phyloP scores from a whole-genome alignment of 2,888 invertebrate species.

The Synanthedon myopaeformis region DNA sequence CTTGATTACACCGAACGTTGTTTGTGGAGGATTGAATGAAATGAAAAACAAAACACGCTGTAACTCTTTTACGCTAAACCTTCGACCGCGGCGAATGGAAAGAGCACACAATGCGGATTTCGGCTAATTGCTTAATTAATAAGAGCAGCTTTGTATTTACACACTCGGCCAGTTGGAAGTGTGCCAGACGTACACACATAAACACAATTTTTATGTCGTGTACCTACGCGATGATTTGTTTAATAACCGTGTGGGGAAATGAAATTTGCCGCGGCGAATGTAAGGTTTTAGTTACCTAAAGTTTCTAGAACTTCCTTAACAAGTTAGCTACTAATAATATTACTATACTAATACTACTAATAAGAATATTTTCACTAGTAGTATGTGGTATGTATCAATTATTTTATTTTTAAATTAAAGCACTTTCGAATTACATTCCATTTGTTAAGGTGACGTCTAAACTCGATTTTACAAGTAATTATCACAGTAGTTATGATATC shows the following conservation, averaged over 20 bases:
- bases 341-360: no score
- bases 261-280: conserved; percentile 3
- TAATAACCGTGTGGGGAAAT: conserved; percentile 4
- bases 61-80: conserved; percentile 33
- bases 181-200: conserved; percentile 26
- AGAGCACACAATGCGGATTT: conserved; percentile 47
- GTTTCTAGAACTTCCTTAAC: no score
- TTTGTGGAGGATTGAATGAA: conserved; percentile 27
- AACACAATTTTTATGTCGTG: background rate
- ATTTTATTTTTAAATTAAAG: no score
- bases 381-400: no score
- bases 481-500: no score
- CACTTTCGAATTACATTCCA: no score
- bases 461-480: no score
- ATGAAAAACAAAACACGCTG: conserved; percentile 28
- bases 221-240: background rate
- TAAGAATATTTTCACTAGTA: no score
- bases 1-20: conserved; percentile 29
- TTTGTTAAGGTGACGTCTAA: no score
- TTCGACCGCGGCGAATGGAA: conserved; percentile 48
- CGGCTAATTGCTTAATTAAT: conserved; percentile 66
- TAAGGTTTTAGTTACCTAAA: conserved; percentile 1
- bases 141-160: conserved; percentile 45
- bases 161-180: conserved; percentile 42
- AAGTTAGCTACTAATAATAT: no score